A percentile compares a stretch with the other conserved stretches of the same genome.
phyloP scores from a whole-genome alignment of 2,888 invertebrate species.

The Arctia plantaginis region DNA sequence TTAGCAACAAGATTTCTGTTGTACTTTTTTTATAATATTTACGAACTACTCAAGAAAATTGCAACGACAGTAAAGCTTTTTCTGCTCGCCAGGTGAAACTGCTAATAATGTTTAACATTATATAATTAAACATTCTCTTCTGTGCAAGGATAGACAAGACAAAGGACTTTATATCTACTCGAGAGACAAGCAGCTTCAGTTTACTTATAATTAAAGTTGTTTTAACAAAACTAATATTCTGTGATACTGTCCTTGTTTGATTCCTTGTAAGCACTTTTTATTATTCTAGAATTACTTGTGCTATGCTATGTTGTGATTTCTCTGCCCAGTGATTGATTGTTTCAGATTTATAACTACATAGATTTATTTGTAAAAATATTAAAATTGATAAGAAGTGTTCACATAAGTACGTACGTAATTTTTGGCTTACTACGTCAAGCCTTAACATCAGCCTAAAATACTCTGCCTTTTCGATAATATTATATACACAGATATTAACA shows the following conservation, averaged over 20 bases:
- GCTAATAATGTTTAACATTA: background rate
- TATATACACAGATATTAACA: background rate
- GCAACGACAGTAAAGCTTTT: background rate
- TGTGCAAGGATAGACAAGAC: background rate
- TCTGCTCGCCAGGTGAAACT: too few species aligned
- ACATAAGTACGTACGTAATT: background rate
- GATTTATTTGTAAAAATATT: too few species aligned
- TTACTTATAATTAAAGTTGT: slow-evolving; percentile 8
- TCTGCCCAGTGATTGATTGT: background rate
- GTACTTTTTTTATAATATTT: too few species aligned
- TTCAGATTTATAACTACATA: background rate
- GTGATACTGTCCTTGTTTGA: background rate
- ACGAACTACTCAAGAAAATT: background rate
- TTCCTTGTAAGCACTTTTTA: background rate
- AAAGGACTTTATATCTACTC: slow-evolving; percentile 3
- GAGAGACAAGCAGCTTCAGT: background rate
- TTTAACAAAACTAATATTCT: background rate
- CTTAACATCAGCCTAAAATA: background rate
- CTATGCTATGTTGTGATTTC: background rate
- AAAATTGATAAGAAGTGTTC: background rate
- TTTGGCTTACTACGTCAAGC: background rate
- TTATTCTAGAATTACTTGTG: background rate
- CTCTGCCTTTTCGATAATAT: background rate
- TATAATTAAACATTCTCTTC: slow-evolving; percentile 2
- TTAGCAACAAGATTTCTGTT: too few species aligned